Evolutionary conservation across 1,140 invertebrate species (phyloP).

Genomic region (Stegodyphus mimosarum): DNA sequence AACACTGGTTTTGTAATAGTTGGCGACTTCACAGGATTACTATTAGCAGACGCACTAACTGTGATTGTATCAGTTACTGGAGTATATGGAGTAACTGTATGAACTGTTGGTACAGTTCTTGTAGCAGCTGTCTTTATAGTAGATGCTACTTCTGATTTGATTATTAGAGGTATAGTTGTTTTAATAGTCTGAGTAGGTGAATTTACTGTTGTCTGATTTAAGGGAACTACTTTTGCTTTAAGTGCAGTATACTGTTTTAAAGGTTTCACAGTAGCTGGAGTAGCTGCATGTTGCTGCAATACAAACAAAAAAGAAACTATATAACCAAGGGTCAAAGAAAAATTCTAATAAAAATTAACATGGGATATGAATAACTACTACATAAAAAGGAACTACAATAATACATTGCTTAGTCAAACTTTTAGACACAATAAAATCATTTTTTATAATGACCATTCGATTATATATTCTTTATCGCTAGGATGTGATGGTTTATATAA

Average conservation of each 20-base stretch:
- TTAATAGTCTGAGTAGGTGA: slow-evolving; percentile 9
- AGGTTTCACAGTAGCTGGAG: background rate
- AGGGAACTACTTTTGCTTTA: slow-evolving; percentile 30
- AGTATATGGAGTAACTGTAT: background rate
- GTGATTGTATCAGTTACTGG: background rate
- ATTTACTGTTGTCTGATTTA: slow-evolving; percentile 1
- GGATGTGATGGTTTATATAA: no score
- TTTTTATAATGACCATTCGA: no score
- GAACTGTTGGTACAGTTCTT: slow-evolving; percentile 20
- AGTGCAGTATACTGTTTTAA: background rate
- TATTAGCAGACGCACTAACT: no score
- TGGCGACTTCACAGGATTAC: slow-evolving; percentile 8
- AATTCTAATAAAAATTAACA: no score
- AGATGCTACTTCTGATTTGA: slow-evolving; percentile 22
- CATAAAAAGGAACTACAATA: no score
- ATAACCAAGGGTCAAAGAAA: no score
- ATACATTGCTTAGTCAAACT: no score
- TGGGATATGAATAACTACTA: no score
- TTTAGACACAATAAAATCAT: no score
- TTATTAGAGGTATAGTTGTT: slow-evolving; percentile 31
- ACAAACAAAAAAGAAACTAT: no score
- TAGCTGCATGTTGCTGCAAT: slow-evolving; percentile 14
- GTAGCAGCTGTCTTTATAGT: background rate
- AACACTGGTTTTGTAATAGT: slow-evolving; percentile 27
- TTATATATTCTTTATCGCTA: no score